A percentile compares a stretch with the other conserved stretches of the same genome.
phyloP scores from a whole-genome alignment of 2,797 vertebrate genomes.

The Parauchenoglanis punctatus region DNA sequence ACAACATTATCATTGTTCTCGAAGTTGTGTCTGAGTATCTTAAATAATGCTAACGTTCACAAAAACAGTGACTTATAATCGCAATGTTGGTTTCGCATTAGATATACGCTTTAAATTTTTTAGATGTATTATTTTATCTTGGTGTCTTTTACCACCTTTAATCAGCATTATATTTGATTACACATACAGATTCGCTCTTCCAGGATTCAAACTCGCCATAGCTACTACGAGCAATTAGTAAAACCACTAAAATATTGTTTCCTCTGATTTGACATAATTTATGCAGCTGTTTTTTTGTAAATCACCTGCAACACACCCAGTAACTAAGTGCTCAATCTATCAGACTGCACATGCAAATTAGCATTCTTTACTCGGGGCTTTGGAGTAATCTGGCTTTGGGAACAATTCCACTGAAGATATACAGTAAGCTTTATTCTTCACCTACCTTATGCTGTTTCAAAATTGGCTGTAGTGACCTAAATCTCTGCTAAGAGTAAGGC shows the following conservation, averaged over 20 bases:
- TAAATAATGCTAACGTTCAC: background rate
- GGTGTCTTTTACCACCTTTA: background rate
- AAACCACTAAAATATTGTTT: background rate
- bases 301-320: background rate
- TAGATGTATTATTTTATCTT: background rate
- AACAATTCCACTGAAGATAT: background rate
- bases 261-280: background rate
- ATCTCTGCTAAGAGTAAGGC: background rate
- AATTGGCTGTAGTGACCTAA: background rate
- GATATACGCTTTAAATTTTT: background rate
- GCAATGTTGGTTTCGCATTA: background rate
- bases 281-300: background rate
- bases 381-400: background rate
- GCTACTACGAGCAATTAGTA: background rate
- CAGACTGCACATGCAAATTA: constrained; percentile 2
- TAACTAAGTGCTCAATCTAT: background rate
- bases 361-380: background rate
- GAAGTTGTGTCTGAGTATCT: background rate
- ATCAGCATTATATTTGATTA: background rate
- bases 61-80: no score
- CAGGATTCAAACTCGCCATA: background rate
- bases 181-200: background rate
- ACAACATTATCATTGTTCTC: background rate
- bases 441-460: background rate
- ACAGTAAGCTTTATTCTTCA: background rate